A percentile compares a stretch with the other conserved stretches of the same genome.
Conservation (phyloP, 2,113 vertebrate genomes). For the Gymnocephalus cernua region DNA sequence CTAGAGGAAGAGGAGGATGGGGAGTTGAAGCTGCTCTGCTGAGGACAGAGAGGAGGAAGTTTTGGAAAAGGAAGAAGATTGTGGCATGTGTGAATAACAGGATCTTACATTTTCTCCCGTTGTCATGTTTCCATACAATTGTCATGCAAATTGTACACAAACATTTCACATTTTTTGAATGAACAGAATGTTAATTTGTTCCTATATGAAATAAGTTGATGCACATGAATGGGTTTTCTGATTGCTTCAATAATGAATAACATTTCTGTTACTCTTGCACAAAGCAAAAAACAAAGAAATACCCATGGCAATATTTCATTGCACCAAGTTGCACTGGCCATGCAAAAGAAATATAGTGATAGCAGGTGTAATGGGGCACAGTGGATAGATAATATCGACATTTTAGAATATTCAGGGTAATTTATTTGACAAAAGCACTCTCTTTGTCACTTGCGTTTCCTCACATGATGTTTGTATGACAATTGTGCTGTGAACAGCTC, state of each 20-base stretch:
- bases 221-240: background rate
- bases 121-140: slow-evolving; percentile 18
- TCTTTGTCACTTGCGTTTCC: background rate
- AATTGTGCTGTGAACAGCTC: background rate
- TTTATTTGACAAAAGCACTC: slow-evolving; percentile 3
- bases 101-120: slow-evolving; percentile 32
- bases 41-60: slow-evolving; percentile 17
- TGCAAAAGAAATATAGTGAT: background rate
- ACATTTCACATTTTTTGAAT: background rate
- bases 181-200: background rate
- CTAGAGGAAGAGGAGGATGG: slow-evolving; percentile 11
- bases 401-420: background rate
- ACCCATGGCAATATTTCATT: background rate
- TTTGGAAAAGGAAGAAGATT: slow-evolving; percentile 12
- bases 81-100: slow-evolving; percentile 34
- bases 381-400: background rate
- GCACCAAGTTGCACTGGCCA: background rate
- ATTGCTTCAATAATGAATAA: background rate
- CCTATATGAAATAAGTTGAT: background rate
- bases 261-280: background rate
- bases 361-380: background rate
- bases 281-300: background rate
- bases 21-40: slow-evolving; percentile 12
- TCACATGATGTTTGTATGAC: background rate
- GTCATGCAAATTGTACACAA: slow-evolving; percentile 28